Evolutionary conservation across 2,888 invertebrate genomes (phyloP).

Genomic region (Embidobia sp.): DNA sequence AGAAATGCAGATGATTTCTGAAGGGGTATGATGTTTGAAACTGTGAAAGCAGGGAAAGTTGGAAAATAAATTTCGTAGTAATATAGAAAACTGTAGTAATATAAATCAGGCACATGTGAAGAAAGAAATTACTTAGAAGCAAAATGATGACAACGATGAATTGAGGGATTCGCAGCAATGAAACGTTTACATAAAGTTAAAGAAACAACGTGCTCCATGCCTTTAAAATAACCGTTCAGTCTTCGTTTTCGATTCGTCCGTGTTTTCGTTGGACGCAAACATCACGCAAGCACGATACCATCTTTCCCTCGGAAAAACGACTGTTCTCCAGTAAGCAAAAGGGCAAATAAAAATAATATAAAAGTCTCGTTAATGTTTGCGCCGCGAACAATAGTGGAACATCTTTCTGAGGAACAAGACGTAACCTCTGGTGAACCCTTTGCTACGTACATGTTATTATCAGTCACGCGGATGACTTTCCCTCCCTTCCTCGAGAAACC

Average conservation of each 20-base stretch:
- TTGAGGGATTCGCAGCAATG: not conserved
- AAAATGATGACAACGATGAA: too few relatives aligned
- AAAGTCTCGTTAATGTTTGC: not conserved
- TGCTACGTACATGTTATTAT: constrained; percentile 1
- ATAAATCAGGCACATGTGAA: too few relatives aligned
- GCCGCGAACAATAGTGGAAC: not conserved
- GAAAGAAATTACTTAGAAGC: too few relatives aligned
- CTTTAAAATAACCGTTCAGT: constrained; percentile 53
- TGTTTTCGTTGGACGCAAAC: constrained; percentile 21
- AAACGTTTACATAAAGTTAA: constrained; percentile 35
- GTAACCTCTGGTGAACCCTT: constrained; percentile 20
- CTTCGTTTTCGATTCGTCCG: constrained; percentile 33
- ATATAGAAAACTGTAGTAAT: too few relatives aligned
- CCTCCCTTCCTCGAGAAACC: not conserved
- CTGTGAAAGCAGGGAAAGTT: too few relatives aligned
- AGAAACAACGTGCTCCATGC: constrained; percentile 43
- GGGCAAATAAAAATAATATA: too few relatives aligned
- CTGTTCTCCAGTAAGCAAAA: not conserved
- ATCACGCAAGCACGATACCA: constrained; percentile 23
- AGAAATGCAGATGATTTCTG: too few relatives aligned
- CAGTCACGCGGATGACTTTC: constrained; percentile 18
- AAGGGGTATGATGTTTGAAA: too few relatives aligned
- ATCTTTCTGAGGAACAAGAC: constrained; percentile 17
- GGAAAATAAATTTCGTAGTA: too few relatives aligned
- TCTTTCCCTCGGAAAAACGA: constrained; percentile 19